Percentiles rank a stretch among this genome's conserved stretches.
Evolutionary conservation across 1,140 invertebrate genomes (phyloP).

Genomic region (Heliconius melpomene): DNA sequence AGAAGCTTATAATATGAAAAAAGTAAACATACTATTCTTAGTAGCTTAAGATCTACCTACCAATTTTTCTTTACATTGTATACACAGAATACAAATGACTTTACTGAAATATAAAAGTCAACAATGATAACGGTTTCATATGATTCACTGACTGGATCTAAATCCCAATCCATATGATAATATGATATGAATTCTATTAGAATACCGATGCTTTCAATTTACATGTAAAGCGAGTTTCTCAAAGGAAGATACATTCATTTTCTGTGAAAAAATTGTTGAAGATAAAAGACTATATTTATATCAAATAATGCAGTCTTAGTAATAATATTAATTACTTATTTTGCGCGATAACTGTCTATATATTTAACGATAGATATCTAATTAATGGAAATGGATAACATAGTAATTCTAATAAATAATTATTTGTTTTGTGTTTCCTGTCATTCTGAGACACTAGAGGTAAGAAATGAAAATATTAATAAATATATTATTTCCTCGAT

Average conservation of each 20-base stretch:
- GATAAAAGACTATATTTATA: background rate
- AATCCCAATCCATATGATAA: slow-evolving; percentile 11
- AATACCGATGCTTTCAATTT: slow-evolving; percentile 29
- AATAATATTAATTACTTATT: no score
- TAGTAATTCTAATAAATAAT: no score
- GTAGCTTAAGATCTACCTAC: background rate
- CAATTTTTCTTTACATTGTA: background rate
- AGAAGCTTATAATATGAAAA: background rate
- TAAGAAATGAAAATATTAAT: no score
- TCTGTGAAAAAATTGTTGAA: background rate
- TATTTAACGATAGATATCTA: no score
- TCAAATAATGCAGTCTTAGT: background rate
- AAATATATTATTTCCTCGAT: no score
- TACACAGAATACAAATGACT: background rate
- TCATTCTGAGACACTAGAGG: no score
- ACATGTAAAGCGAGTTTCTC: slow-evolving; percentile 31
- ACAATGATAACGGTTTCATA: slow-evolving; percentile 9
- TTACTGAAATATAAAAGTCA: slow-evolving; percentile 7
- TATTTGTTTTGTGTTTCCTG: no score
- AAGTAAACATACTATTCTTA: background rate
- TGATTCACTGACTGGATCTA: slow-evolving; percentile 4
- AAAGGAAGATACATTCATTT: slow-evolving; percentile 17
- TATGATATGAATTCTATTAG: slow-evolving; percentile 25
- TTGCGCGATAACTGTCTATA: no score
- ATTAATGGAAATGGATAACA: no score